Percentiles rank a stretch among this genome's conserved stretches.
phyloP scores from a whole-genome alignment of 2,113 vertebrate genomes.

The Gnathonemus echidnorhynchus region DNA sequence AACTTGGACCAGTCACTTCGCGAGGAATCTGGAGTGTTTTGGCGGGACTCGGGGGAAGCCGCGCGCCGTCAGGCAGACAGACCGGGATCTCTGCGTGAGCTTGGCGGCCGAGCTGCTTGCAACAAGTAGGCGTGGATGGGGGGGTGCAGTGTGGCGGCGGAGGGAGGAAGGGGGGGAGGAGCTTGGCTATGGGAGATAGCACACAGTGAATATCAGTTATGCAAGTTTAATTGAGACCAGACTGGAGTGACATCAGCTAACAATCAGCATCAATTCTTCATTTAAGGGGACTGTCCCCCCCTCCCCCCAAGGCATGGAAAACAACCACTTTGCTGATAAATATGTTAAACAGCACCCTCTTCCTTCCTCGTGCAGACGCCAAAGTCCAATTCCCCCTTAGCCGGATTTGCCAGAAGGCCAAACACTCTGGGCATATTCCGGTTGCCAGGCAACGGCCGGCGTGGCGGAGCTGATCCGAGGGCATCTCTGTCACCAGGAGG shows the following conservation, averaged over 20 bases:
- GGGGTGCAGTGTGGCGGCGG: neutral
- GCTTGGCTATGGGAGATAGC: slow-evolving; percentile 18
- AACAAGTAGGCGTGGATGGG: slow-evolving; percentile 2
- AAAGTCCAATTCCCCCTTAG: neutral
- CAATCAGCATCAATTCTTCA: slow-evolving; percentile 40
- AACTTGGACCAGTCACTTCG: neutral
- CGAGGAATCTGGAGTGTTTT: neutral
- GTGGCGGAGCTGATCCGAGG: neutral
- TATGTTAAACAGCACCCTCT: slow-evolving; percentile 14
- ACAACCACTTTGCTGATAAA: slow-evolving; percentile 50
- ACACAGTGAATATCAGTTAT: slow-evolving; percentile 41
- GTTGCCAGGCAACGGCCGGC: neutral
- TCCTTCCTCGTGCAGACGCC: neutral
- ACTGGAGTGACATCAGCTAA: slow-evolving; percentile 38
- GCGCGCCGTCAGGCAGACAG: slow-evolving; percentile 4
- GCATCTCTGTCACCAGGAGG: neutral
- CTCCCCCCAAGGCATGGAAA: slow-evolving; percentile 19
- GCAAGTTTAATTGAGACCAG: slow-evolving; percentile 61
- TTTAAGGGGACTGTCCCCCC: slow-evolving; percentile 20
- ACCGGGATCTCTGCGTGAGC: slow-evolving; percentile 2
- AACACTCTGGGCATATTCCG: neutral
- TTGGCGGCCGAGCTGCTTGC: slow-evolving; percentile 13
- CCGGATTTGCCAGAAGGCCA: neutral
- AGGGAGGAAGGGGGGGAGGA: slow-evolving; percentile 41
- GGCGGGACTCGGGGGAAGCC: neutral